Base-by-base conservation (phyloP, 2,797 vertebrate genomes). In the Galaxias olidus region DNA sequence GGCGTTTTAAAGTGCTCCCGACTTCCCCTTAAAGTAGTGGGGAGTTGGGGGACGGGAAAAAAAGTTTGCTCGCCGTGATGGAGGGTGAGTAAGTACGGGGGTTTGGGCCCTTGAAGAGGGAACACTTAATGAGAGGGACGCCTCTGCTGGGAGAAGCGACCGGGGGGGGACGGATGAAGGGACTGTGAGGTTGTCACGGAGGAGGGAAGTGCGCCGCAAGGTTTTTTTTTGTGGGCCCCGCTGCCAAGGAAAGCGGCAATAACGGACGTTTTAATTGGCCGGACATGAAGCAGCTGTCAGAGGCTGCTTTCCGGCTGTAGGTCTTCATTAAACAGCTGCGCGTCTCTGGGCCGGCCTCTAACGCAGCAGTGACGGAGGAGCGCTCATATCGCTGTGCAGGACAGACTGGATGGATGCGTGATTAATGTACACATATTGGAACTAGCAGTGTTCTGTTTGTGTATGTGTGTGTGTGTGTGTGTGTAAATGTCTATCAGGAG, bases 321-420 rank as follows among this genome's bases (percentile, higher is more conserved):
- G 72, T 73, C 74, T 84, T 78, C 79, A 83, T 87, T 74, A 85
- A 74, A 75, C 59, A 59, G 50, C 41, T 63, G 61, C 18, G 74
- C 63, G 68, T 74, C 72, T 83, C 58, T 76, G 72, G 73, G 66
- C 61, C 42, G 42, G 42, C 63, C 60, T 63, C 63, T 68, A 65
- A 60, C 63, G n/a, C n/a, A 43, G 15, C 12, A 17, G 19, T 13
- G 50, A 71, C 66, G 41, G 70, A 69, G n/a, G 12, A 19, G 50
- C 52, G 54, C 47, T 69, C 65, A 61, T 68, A 57, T 78, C 75
- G 70, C 59, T 71, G 64, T 72, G 41, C 54, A 66, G 71, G 69
- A 71, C 54, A 72, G 68, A 56, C 60, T 14, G 56, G 58, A 65
- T 8, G 13, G 40, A 65, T 41, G 46, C 42, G 2, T 79, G 69